A percentile compares a stretch with the other conserved stretches of the same genome.
These are phyloP conservation scores for Ceratoteleas bidentatus DNA, from an alignment of 1,140 invertebrate species.

Conservation along the genomic window DNA sequence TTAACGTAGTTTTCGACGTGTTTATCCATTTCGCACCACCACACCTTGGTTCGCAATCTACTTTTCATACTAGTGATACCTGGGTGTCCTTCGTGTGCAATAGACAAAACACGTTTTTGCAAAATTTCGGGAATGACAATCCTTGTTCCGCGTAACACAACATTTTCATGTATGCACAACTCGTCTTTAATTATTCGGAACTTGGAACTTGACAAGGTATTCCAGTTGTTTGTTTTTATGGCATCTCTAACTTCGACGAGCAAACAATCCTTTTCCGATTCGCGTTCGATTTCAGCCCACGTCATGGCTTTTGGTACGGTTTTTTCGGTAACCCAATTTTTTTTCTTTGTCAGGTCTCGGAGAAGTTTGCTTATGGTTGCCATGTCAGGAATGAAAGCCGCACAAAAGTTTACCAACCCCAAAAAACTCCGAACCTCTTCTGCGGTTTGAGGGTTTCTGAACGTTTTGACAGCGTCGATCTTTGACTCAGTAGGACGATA, in stretches of 20 bases:
- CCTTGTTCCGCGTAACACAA: constrained; percentile 54
- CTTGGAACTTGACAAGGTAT: constrained; percentile 2
- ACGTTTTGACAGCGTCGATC: constrained; percentile 56
- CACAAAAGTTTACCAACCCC: constrained; percentile 68
- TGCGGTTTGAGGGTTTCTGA: constrained; percentile 29
- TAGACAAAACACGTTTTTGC: constrained; percentile 62
- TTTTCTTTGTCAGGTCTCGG: constrained; percentile 1
- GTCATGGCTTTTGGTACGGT: constrained; percentile 23
- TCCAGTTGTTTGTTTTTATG: constrained; percentile 18
- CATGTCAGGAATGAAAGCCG: no score
- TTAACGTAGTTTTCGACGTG: constrained; percentile 37
- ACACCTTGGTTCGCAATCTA: constrained; percentile 65
- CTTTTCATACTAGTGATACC: constrained; percentile 83
- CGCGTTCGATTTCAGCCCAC: constrained; percentile 25
- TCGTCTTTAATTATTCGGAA: constrained; percentile 48
- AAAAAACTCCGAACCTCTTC: constrained; percentile 73
- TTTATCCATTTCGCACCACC: background rate
- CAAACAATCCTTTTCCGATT: constrained; percentile 12
- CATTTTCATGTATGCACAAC: constrained; percentile 31
- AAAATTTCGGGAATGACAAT: constrained; percentile 68
- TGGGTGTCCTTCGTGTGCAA: constrained; percentile 80
- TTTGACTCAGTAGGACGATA: constrained; percentile 64
- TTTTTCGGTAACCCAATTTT: background rate
- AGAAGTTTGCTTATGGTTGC: no score
- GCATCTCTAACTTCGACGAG: constrained; percentile 21